These are phyloP conservation scores for Phymastichus coffea DNA, from an alignment of 1,140 invertebrate species.

Conservation along the genomic window DNA sequence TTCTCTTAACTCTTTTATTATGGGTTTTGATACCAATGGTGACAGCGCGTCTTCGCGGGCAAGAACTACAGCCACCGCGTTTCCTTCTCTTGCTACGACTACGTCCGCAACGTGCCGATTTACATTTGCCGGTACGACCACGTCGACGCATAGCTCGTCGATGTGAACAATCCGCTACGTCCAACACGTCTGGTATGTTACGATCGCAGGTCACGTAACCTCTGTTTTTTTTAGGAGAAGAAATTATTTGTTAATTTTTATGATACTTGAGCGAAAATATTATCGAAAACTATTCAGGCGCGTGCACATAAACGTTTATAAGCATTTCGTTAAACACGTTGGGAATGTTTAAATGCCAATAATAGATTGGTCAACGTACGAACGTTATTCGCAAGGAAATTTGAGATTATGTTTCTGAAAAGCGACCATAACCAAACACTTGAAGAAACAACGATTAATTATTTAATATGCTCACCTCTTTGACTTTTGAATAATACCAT, in stretches of 20 bases:
- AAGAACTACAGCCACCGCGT: neutral
- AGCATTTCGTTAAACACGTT: too few relatives aligned
- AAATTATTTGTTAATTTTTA: neutral
- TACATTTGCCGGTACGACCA: neutral
- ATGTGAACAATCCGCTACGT: neutral
- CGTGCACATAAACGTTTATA: too few relatives aligned
- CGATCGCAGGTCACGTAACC: conserved; percentile 16
- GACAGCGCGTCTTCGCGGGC: neutral
- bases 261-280: too few relatives aligned
- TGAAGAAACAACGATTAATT: too few relatives aligned
- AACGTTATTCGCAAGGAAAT: neutral
- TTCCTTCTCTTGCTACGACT: neutral
- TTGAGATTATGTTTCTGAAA: neutral
- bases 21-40: too few relatives aligned
- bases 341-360: too few relatives aligned
- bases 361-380: too few relatives aligned
- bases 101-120: neutral
- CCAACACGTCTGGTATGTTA: neutral
- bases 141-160: neutral
- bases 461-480: conserved; percentile 39
- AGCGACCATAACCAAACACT: too few relatives aligned
- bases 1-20: too few relatives aligned
- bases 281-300: too few relatives aligned
- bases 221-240: neutral
- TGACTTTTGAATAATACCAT: conserved; percentile 42